phyloP scores from a whole-genome alignment of 1,140 invertebrate species.

The Apis florea region DNA sequence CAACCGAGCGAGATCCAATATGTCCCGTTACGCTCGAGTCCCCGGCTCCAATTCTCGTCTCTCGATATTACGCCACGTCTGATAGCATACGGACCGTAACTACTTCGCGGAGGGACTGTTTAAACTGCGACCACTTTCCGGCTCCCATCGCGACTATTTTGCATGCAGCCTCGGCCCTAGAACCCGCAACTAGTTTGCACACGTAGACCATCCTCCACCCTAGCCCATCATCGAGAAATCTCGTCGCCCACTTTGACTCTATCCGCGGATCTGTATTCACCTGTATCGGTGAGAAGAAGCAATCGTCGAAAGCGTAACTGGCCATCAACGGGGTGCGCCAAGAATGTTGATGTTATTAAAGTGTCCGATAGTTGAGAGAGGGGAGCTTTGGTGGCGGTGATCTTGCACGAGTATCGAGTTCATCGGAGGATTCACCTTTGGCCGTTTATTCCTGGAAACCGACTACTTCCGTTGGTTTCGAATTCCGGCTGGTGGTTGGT shows the following conservation, averaged over 20 bases:
- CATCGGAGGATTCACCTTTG: background rate
- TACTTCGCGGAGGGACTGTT: slow-evolving; percentile 16
- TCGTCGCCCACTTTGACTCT: background rate
- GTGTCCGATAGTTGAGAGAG: background rate
- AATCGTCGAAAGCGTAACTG: slow-evolving; percentile 1
- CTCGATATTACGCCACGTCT: background rate
- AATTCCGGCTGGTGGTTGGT: background rate
- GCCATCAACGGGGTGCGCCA: background rate
- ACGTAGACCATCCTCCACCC: too few species aligned
- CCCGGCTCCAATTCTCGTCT: too few species aligned
- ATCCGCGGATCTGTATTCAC: background rate
- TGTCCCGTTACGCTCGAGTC: too few species aligned
- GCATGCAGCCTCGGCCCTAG: slow-evolving; percentile 1
- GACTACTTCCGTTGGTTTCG: background rate
- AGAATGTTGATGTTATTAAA: slow-evolving; percentile 19
- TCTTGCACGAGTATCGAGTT: background rate
- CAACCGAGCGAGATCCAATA: background rate
- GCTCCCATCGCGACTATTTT: slow-evolving; percentile 25
- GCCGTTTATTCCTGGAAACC: background rate
- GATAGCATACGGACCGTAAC: background rate
- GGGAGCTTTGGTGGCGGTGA: background rate
- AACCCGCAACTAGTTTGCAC: slow-evolving; percentile 27
- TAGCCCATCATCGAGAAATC: background rate
- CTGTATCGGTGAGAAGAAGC: background rate
- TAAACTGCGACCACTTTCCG: slow-evolving; percentile 13